Evolutionary conservation across 2,888 invertebrate species (phyloP).

Genomic region (Drosophila anomalata): DNA sequence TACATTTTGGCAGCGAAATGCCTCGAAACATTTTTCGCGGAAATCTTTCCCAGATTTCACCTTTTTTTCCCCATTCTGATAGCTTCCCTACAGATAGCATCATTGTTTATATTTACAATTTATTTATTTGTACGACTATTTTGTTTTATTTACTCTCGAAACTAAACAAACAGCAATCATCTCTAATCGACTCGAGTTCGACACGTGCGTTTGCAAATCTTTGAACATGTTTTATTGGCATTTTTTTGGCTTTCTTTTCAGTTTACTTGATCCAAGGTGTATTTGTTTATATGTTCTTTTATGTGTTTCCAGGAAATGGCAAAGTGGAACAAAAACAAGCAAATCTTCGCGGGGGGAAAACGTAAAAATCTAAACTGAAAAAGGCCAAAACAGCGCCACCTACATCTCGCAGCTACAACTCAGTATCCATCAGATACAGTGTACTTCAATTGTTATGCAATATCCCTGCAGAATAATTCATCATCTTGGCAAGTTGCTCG

Average conservation of each 20-base stretch:
- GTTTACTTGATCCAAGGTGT: slow-evolving; percentile 43
- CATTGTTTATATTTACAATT: slow-evolving; percentile 35
- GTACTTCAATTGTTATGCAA: slow-evolving; percentile 24
- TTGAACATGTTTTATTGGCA: slow-evolving; percentile 25
- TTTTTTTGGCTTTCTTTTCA: slow-evolving; percentile 18
- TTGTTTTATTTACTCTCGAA: slow-evolving; percentile 30
- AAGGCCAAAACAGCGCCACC: slow-evolving; percentile 57
- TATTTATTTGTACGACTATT: slow-evolving; percentile 32
- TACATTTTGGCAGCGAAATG: slow-evolving; percentile 27
- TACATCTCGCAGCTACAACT: slow-evolving; percentile 45
- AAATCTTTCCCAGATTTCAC: slow-evolving; percentile 18
- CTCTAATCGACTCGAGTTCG: slow-evolving; percentile 33
- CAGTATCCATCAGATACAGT: slow-evolving; percentile 47
- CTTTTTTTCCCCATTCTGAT: not conserved
- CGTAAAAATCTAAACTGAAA: slow-evolving; percentile 1
- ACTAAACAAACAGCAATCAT: slow-evolving; percentile 31
- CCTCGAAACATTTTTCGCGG: slow-evolving; percentile 30
- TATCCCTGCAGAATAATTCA: slow-evolving; percentile 16
- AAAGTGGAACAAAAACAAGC: slow-evolving; percentile 48
- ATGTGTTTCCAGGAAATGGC: slow-evolving; percentile 68
- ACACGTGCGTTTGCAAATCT: slow-evolving; percentile 49
- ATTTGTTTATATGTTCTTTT: slow-evolving; percentile 60
- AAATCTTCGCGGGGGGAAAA: slow-evolving; percentile 4
- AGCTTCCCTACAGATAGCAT: not conserved
- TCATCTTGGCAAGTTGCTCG: slow-evolving; percentile 36